Percentiles rank a stretch among this genome's conserved stretches.
phyloP scores from a whole-genome alignment of 2,113 vertebrate genomes.

The Sitta europaea region DNA sequence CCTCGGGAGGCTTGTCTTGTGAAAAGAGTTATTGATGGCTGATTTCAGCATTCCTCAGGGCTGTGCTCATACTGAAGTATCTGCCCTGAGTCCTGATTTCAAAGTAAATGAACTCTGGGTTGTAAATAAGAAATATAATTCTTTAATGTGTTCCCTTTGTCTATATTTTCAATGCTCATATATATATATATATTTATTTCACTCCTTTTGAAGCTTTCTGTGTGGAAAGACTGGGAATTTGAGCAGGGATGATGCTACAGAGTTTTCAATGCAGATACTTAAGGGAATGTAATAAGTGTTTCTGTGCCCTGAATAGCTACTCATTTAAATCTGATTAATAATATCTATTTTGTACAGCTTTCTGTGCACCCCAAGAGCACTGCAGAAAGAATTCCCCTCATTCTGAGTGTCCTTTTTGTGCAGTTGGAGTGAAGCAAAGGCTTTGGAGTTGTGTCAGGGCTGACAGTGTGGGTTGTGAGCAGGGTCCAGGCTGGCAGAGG shows the following conservation, averaged over 20 bases:
- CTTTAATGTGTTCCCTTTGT: neutral
- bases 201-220: neutral
- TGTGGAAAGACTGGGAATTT: neutral
- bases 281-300: neutral
- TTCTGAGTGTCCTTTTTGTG: neutral
- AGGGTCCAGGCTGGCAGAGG: neutral
- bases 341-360: neutral
- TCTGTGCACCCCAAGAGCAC: neutral
- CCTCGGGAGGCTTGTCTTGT: conserved; percentile 37
- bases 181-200: neutral
- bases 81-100: conserved; percentile 34
- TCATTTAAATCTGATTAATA: neutral
- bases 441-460: neutral
- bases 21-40: conserved; percentile 62
- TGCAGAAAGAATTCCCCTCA: neutral
- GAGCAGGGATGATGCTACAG: neutral
- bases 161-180: neutral
- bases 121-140: neutral
- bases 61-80: conserved; percentile 43
- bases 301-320: neutral
- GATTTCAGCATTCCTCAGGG: conserved; percentile 57
- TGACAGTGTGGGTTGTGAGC: neutral
- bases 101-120: neutral
- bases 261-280: neutral
- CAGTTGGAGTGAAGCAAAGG: neutral